phyloP scores from a whole-genome alignment of 2,888 invertebrate genomes.

The Clivina fossor region DNA sequence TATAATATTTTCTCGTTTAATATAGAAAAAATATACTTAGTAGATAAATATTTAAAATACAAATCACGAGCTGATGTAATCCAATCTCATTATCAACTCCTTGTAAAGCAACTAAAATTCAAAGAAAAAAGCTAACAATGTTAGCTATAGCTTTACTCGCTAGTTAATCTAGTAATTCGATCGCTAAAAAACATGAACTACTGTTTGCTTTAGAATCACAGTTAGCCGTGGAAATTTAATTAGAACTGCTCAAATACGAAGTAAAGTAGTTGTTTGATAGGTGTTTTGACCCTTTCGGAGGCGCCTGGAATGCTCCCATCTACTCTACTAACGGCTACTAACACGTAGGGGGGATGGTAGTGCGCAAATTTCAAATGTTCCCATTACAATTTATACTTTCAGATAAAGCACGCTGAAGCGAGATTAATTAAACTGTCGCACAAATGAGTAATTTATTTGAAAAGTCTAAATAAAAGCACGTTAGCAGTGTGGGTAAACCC shows the following conservation, averaged over 20 bases:
- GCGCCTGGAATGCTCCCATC: not conserved
- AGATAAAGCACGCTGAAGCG: conserved; percentile 32
- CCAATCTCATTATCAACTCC: no score
- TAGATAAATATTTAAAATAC: no score
- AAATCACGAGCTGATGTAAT: no score
- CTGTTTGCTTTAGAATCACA: conserved; percentile 10
- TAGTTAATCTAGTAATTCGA: not conserved
- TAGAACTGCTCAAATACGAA: conserved; percentile 18
- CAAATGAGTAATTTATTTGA: conserved; percentile 34
- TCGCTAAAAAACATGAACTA: not conserved
- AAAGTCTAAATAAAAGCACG: conserved; percentile 33
- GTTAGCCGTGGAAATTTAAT: conserved; percentile 12
- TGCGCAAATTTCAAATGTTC: conserved; percentile 24
- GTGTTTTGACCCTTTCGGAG: not conserved
- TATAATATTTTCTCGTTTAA: no score
- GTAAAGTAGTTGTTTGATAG: conserved; percentile 13
- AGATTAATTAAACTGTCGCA: conserved; percentile 32
- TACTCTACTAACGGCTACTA: not conserved
- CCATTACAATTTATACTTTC: conserved; percentile 28
- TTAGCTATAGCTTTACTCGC: no score
- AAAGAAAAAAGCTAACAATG: no score
- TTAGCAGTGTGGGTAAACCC: conserved; percentile 31
- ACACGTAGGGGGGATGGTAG: not conserved
- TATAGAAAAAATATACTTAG: no score
- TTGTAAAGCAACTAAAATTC: no score